Evolutionary conservation across 2,113 vertebrate genomes (phyloP).

Genomic region (Muscicapa adusta): DNA sequence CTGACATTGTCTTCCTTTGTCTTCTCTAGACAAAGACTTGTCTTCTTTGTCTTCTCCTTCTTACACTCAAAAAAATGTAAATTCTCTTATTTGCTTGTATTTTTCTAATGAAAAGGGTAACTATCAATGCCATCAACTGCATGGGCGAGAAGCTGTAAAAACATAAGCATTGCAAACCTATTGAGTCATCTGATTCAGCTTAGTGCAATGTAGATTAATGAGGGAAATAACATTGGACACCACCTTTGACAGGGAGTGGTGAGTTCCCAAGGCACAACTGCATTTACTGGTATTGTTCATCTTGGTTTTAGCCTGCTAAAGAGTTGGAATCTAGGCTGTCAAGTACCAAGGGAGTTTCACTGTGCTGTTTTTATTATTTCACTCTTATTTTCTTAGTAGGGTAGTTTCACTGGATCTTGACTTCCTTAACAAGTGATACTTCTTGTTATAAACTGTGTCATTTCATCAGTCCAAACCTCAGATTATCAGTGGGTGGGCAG

Average conservation of each 20-base stretch:
- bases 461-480: neutral
- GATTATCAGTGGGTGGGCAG: neutral
- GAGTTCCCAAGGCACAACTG: neutral
- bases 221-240: neutral
- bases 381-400: neutral
- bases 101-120: neutral
- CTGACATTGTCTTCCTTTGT: neutral
- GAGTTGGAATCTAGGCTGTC: neutral
- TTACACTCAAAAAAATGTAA: too few species aligned
- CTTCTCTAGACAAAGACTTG: neutral
- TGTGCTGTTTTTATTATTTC: neutral
- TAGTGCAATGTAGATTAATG: neutral
- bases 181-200: neutral
- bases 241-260: neutral
- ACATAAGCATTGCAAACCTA: neutral
- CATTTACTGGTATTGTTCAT: neutral
- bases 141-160: neutral
- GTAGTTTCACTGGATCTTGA: neutral
- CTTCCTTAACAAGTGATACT: neutral
- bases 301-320: neutral
- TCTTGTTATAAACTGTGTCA: neutral
- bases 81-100: neutral
- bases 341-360: neutral
- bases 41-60: too few species aligned
- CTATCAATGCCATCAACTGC: neutral